Conservation (phyloP, 1,140 invertebrate genomes). For the Megathymus violae region DNA sequence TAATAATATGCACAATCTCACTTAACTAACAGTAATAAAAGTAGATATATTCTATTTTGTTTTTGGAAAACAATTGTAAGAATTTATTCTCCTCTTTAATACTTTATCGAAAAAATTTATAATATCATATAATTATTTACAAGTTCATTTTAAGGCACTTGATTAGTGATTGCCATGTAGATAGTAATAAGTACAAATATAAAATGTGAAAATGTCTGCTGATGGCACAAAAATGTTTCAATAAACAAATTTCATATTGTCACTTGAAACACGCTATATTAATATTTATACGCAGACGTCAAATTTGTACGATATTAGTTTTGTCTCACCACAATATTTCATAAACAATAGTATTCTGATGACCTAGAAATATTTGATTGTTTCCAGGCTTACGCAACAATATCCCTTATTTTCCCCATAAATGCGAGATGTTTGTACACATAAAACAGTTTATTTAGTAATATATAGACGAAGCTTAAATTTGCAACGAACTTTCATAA, state of each 20-base stretch:
- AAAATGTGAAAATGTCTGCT: conserved; percentile 62
- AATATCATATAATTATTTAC: conserved; percentile 76
- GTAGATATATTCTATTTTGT: conserved; percentile 67
- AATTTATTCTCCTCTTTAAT: conserved; percentile 76
- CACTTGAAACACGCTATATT: conserved; percentile 65
- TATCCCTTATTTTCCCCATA: conserved; percentile 17
- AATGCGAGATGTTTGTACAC: conserved; percentile 31
- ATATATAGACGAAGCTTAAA: background rate
- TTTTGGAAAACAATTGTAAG: conserved; percentile 79
- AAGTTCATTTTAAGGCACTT: conserved; percentile 79
- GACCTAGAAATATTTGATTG: conserved; percentile 21
- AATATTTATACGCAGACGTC: conserved; percentile 68
- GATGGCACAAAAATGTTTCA: conserved; percentile 80
- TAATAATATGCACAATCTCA: conserved; percentile 83
- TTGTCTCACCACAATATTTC: conserved; percentile 55
- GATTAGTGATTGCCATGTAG: conserved; percentile 65
- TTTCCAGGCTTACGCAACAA: conserved; percentile 27
- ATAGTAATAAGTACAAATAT: conserved; percentile 75
- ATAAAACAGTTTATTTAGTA: too few relatives aligned
- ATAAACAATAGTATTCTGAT: conserved; percentile 12
- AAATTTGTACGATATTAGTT: conserved; percentile 70
- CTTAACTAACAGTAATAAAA: conserved; percentile 73
- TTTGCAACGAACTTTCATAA: too few relatives aligned
- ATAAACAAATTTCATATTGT: conserved; percentile 58
- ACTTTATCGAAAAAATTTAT: conserved; percentile 73